A percentile compares a stretch with the other conserved stretches of the same genome.
phyloP scores from a whole-genome alignment of 2,797 vertebrate genomes.

The Dermochelys coriacea region DNA sequence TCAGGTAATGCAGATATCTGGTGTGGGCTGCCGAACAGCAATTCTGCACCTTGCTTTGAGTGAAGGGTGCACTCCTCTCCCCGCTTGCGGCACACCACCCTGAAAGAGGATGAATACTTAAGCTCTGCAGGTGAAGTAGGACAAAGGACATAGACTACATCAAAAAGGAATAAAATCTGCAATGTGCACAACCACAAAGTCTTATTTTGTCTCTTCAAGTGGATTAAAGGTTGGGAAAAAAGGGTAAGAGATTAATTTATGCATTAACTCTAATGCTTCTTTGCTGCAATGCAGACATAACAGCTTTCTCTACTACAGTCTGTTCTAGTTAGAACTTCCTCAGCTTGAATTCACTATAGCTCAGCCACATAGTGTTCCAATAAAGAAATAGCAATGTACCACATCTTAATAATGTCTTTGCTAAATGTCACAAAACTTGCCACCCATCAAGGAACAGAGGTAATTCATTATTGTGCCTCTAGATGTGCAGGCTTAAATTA shows the following conservation, averaged over 20 bases:
- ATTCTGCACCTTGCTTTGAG: background rate
- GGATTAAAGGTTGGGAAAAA: background rate
- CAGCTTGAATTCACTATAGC: background rate
- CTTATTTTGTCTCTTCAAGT: background rate
- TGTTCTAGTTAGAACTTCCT: background rate
- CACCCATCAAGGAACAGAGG: background rate
- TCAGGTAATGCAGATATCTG: background rate
- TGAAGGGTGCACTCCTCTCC: background rate
- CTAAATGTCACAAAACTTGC: slow-evolving; percentile 20
- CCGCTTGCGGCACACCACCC: background rate
- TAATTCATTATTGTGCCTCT: background rate
- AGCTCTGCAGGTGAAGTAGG: background rate
- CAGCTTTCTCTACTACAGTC: background rate
- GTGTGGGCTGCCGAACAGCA: background rate
- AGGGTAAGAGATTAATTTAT: background rate
- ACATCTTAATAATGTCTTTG: background rate
- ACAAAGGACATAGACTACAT: background rate
- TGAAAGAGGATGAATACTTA: background rate
- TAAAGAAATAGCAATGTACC: background rate
- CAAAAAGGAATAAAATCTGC: background rate
- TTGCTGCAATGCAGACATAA: background rate
- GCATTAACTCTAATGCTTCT: background rate
- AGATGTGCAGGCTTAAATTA: background rate
- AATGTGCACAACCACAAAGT: background rate
- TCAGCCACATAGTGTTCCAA: slow-evolving; percentile 21